Evolutionary conservation across 2,888 invertebrate species (phyloP), one percentile per base, ranked within the genome.

Genomic region (Heteromyza rotundicornis): DNA sequence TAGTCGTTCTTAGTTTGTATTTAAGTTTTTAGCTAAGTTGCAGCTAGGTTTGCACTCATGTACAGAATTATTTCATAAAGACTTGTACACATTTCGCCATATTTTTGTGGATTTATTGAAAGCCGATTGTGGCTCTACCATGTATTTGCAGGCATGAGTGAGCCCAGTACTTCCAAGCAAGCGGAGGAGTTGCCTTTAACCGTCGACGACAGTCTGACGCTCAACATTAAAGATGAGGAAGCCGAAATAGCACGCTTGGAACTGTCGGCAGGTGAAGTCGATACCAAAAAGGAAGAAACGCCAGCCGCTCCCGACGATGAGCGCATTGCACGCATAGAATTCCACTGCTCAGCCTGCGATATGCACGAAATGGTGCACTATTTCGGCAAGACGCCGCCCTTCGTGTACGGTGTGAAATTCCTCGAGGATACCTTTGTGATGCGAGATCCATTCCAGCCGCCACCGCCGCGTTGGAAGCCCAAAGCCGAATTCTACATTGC

Each of bases 381-480:
- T 76, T 91, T 89, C 80, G 95, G 95, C 20, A 85, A 81, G 14
- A 86, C 86, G 64, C 92, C 94, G 22, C 89, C 91, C 2, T 94
- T 92, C 79, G 87, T 89, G 1, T 87, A 88, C 67, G 81, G 81
- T 0, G 84, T 92, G 40, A 80, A 84, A 35, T 87, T 94, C 59
- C 84, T 86, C 68, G 92, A 93, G 78, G 87, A 92, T 32, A 89
- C 89, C 64, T 96, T 90, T 80, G 82, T 94, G 0, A 90, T 92
- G 87, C 91, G 90, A 75, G 95, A 95, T 83, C 95, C 95, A 0
- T 95, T 95, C 77, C 87, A 89, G 72, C 87, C 90, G 1, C 89
- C 89, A 5, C 80, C 82, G 5, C 73, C 75, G 0, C 72, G 73
- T 19, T 73, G 74, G 72, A 73, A 80, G 59, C 89, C 88, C 59